Base-by-base conservation (phyloP, 2,888 invertebrate species). In the Temnothorax rugatulus region DNA sequence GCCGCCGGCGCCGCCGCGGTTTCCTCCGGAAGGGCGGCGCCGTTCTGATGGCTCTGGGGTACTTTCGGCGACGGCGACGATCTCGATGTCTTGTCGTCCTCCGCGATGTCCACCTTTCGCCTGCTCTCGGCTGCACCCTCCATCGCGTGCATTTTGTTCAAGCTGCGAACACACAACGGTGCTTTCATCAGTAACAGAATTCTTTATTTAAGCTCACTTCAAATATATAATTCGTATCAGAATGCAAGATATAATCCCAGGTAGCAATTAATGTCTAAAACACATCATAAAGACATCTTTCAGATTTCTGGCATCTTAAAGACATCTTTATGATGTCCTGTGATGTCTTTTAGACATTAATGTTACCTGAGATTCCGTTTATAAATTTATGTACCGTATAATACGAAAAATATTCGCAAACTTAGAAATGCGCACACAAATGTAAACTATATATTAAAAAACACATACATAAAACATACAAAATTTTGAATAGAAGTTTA, bases 131-230 rank as follows among this genome's bases (percentile, higher is more conserved):
- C 95, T 84, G 94, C 93, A 13, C 95, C 95, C 89, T 96, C 96
- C 96, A 96, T 96, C 68, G 96, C 96, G 93, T 96, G 96, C 96
- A 96, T 96, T 93, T 96, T 96, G 95, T 96, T 96, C 90, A 96
- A 93, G 88, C 96, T 96, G 95, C 25, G 95, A 95, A 86, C 93
- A 92, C 86, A 91, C 75, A 57, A 34, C 7, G 7, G 18, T 8
- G 44, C 8, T 41, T 64, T 50, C 8, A 64, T 52, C 41, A 61
- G 34, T n/a, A 47, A 75, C 13, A 21, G 4, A 13, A 15, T 21
- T 57, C 38, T 57, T 73, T 11, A 3, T 15, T 52, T 34, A 54
- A 50, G 15, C 34, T 8, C 9, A 25, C 2, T 68, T 68, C 47
- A 29, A 13, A 25, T 64, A 13, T 41, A 3, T 21, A 21, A 63